A percentile compares a stretch with the other conserved stretches of the same genome.
Conservation (phyloP, 2,113 vertebrate genomes). For the Hippocampus barbouri region DNA sequence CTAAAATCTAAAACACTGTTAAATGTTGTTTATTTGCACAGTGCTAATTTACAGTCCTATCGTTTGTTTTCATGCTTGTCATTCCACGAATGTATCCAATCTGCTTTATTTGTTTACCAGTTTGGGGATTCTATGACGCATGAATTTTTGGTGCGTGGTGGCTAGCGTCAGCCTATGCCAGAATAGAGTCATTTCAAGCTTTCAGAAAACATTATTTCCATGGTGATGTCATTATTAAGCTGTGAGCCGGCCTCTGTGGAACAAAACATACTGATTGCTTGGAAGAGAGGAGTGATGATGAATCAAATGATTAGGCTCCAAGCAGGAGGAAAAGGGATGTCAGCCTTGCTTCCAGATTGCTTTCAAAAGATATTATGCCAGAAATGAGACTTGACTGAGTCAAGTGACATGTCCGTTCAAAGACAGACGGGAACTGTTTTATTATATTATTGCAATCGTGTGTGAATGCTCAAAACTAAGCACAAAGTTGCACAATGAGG, state of each 20-base stretch:
- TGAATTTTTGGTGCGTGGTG: constrained; percentile 41
- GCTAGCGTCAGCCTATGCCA: constrained; percentile 32
- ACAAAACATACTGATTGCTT: constrained; percentile 50
- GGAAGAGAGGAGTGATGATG: constrained; percentile 30
- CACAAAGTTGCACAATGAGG: too few relatives aligned
- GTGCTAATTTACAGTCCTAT: too few relatives aligned
- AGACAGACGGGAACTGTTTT: too few relatives aligned
- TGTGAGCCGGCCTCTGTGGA: constrained; percentile 30
- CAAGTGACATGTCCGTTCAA: constrained; percentile 3
- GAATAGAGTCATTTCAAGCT: constrained; percentile 27
- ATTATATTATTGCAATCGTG: too few relatives aligned
- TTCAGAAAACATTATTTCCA: constrained; percentile 40
- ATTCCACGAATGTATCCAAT: too few relatives aligned
- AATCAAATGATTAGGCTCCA: constrained; percentile 35
- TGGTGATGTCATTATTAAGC: constrained; percentile 52
- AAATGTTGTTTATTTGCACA: too few relatives aligned
- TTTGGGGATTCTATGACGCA: constrained; percentile 18
- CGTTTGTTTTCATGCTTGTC: too few relatives aligned
- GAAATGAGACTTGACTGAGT: background rate
- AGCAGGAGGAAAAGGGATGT: constrained; percentile 20
- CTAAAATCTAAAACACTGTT: too few relatives aligned
- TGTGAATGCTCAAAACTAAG: too few relatives aligned
- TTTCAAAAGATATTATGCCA: background rate
- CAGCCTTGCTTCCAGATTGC: background rate
- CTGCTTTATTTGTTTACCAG: background rate